phyloP scores from a whole-genome alignment of 1,140 invertebrate genomes.

The Temnothorax curvispinosus region DNA sequence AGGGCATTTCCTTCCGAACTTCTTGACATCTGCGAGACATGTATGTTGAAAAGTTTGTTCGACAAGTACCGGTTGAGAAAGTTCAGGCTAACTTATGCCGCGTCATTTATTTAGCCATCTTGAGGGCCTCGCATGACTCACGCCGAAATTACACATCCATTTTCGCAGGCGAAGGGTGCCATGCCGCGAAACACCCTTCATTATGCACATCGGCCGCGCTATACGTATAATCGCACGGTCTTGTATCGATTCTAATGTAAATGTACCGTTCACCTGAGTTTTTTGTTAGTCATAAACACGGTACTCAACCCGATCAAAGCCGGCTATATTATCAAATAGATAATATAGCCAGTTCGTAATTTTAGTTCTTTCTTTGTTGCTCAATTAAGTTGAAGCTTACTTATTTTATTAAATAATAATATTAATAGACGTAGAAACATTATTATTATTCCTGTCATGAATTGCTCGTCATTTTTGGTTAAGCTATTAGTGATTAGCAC shows the following conservation, averaged over 20 bases:
- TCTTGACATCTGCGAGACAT: slow-evolving; percentile 42
- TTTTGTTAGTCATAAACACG: slow-evolving; percentile 72
- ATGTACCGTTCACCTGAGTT: slow-evolving; percentile 68
- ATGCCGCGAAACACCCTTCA: slow-evolving; percentile 54
- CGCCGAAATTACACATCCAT: slow-evolving; percentile 72
- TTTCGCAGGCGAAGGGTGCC: slow-evolving; percentile 57
- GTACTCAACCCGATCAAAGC: slow-evolving; percentile 56
- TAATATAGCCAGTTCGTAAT: not conserved
- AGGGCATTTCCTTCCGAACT: not conserved
- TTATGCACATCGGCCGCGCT: slow-evolving; percentile 26
- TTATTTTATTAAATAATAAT: not conserved
- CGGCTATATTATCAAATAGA: not conserved
- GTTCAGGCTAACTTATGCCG: slow-evolving; percentile 26
- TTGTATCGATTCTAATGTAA: slow-evolving; percentile 75
- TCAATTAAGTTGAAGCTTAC: not conserved
- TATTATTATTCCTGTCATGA: not conserved
- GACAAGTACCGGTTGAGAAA: slow-evolving; percentile 29
- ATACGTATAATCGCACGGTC: slow-evolving; percentile 34
- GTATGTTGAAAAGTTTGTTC: slow-evolving; percentile 41
- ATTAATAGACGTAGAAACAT: not conserved
- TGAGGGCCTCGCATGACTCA: slow-evolving; percentile 72
- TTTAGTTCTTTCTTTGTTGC: not conserved
- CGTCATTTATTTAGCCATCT: slow-evolving; percentile 47
- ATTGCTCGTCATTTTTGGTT: not conserved
- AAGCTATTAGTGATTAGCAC: not conserved